These are phyloP conservation scores for Amyelois transitella DNA, from an alignment of 1,140 invertebrate species.

Conservation along the genomic window DNA sequence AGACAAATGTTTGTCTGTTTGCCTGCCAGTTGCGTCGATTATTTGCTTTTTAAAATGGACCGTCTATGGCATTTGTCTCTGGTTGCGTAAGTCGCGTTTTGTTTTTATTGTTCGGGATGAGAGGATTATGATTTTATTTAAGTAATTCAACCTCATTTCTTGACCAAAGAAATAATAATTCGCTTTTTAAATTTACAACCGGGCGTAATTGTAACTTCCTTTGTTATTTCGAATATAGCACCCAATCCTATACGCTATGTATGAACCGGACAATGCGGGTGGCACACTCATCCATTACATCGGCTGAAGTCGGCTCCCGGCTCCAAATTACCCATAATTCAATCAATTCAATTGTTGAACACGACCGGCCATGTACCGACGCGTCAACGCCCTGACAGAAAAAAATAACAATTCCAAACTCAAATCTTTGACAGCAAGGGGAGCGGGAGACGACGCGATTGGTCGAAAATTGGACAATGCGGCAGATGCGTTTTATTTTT, in stretches of 20 bases:
- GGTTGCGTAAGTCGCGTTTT: slow-evolving; percentile 24
- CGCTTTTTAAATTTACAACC: no score
- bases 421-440: slow-evolving; percentile 61
- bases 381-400: slow-evolving; percentile 56
- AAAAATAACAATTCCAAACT: slow-evolving; percentile 51
- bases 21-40: slow-evolving; percentile 1
- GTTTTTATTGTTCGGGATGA: no score
- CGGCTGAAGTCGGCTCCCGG: slow-evolving; percentile 5
- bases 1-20: background rate
- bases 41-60: slow-evolving; percentile 5
- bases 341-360: slow-evolving; percentile 66
- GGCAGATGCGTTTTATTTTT: slow-evolving; percentile 58
- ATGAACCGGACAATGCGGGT: slow-evolving; percentile 50
- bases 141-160: no score
- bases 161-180: no score
- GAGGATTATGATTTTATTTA: no score
- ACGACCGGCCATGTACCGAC: slow-evolving; percentile 42
- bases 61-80: background rate
- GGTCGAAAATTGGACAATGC: slow-evolving; percentile 64
- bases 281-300: slow-evolving; percentile 47
- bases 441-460: slow-evolving; percentile 54
- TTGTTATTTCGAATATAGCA: background rate
- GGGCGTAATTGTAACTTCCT: background rate
- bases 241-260: background rate
- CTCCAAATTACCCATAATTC: slow-evolving; percentile 56